Percentiles rank a stretch among this genome's conserved stretches.
Evolutionary conservation across 23 tunicate species (phyloP).

Genomic region (Halocynthia aurantium): DNA sequence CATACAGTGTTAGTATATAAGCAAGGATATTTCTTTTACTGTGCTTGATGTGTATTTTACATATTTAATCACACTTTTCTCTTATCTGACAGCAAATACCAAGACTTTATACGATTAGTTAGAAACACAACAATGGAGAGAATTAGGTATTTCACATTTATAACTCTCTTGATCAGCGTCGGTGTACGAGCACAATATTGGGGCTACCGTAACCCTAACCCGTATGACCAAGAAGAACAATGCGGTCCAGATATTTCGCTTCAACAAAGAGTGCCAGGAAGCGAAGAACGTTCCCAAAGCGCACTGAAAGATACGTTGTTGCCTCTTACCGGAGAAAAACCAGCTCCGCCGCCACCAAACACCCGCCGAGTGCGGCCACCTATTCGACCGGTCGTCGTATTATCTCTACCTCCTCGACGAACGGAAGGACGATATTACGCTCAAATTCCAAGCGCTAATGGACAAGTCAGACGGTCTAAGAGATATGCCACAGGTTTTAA

Average conservation of each 20-base stretch:
- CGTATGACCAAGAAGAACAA: slow-evolving; percentile 59
- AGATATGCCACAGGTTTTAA: background rate
- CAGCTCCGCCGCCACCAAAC: background rate
- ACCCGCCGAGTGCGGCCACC: background rate
- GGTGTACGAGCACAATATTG: slow-evolving; percentile 19
- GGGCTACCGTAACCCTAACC: slow-evolving; percentile 6
- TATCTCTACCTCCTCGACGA: slow-evolving; percentile 21
- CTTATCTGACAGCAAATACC: too few species aligned
- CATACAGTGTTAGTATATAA: too few species aligned
- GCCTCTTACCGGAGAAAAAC: slow-evolving; percentile 11
- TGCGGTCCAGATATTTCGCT: slow-evolving; percentile 81
- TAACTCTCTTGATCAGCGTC: background rate
- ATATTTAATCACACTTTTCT: too few species aligned
- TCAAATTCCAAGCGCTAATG: slow-evolving; percentile 20
- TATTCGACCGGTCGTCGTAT: background rate
- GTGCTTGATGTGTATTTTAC: too few species aligned
- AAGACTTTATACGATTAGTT: too few species aligned
- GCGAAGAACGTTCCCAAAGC: background rate
- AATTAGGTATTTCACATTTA: too few species aligned
- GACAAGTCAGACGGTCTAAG: slow-evolving; percentile 20
- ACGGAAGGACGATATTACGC: background rate
- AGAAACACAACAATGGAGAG: too few species aligned
- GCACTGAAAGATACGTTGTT: background rate
- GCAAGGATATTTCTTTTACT: too few species aligned
- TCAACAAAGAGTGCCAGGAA: slow-evolving; percentile 10